Percentiles rank a stretch among this genome's conserved stretches.
Conservation (phyloP, 37 sponge, comb jelly and placozoan species). For the Mnemiopsis leidyi region DNA sequence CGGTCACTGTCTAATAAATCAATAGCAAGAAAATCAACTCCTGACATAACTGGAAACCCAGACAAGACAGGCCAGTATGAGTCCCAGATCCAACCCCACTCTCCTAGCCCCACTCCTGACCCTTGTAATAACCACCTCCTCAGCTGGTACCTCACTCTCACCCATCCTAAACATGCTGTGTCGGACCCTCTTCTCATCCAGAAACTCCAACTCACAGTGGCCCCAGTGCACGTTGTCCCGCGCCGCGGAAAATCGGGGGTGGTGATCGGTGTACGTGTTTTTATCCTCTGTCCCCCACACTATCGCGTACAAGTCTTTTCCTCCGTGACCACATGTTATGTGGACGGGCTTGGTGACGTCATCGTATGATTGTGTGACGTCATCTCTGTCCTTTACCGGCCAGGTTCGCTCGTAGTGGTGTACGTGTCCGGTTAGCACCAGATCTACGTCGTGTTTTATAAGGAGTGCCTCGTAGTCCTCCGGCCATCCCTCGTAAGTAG, state of each 20-base stretch:
- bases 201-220: slow-evolving; percentile 53
- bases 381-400: neutral
- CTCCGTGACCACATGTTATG: slow-evolving; percentile 49
- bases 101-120: neutral
- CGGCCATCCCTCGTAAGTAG: neutral
- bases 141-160: neutral
- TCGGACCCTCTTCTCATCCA: neutral
- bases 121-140: neutral
- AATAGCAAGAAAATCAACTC: no score
- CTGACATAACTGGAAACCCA: no score
- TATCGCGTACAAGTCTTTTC: neutral
- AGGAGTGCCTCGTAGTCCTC: slow-evolving; percentile 7
- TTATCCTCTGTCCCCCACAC: neutral
- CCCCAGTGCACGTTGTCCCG: neutral
- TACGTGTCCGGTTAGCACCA: slow-evolving; percentile 44
- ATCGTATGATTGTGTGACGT: neutral
- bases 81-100: neutral
- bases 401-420: slow-evolving; percentile 60
- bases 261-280: neutral
- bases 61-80: no score
- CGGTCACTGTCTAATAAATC: no score
- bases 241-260: neutral
- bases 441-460: slow-evolving; percentile 22
- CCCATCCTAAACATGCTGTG: slow-evolving; percentile 23
- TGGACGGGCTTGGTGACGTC: slow-evolving; percentile 24